phyloP scores from a whole-genome alignment of 1,140 invertebrate species.

The Archivesica marissinica region DNA sequence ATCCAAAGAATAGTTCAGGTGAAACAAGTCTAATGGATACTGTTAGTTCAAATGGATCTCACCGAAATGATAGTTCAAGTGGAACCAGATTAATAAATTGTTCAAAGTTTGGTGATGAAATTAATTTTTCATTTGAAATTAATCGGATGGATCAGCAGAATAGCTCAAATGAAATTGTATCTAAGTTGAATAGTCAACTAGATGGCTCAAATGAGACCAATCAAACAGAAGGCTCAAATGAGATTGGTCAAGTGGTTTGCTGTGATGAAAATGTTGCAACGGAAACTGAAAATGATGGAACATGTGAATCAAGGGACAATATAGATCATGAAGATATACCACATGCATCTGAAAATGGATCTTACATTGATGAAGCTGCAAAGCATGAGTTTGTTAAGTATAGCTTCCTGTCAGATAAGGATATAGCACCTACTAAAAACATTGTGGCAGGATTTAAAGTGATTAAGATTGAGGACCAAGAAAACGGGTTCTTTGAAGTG shows the following conservation, averaged over 20 bases:
- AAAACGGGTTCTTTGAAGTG: slow-evolving; percentile 55
- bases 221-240: not conserved
- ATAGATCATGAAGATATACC: not conserved
- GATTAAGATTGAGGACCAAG: slow-evolving; percentile 60
- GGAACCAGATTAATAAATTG: not conserved
- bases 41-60: too few species aligned
- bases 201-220: not conserved
- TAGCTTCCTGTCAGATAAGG: slow-evolving; percentile 19
- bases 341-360: not conserved
- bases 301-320: not conserved
- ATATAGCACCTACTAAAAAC: slow-evolving; percentile 41
- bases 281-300: not conserved
- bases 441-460: slow-evolving; percentile 62
- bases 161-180: too few species aligned
- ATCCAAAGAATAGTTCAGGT: too few species aligned
- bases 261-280: not conserved
- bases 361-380: not conserved
- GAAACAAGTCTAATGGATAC: too few species aligned
- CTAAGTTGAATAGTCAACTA: too few species aligned
- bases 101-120: not conserved
- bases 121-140: too few species aligned
- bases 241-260: not conserved
- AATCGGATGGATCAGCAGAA: too few species aligned
- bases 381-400: slow-evolving; percentile 8
- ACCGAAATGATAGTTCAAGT: not conserved